Base-by-base conservation (phyloP, 2,113 vertebrate species). In the Ursus arctos region DNA sequence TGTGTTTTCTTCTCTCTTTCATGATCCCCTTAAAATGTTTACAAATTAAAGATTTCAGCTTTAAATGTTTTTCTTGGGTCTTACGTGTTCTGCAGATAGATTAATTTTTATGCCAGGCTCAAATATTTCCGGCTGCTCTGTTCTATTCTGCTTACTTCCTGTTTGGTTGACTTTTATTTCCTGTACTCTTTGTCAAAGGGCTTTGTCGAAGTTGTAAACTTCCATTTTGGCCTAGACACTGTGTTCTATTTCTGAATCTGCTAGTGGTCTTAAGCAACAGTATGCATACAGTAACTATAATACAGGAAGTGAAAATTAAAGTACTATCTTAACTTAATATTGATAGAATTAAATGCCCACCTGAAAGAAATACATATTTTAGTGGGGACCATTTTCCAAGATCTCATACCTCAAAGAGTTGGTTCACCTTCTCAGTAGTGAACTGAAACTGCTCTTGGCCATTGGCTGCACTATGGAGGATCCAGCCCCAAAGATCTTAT, bases 111-210 rank as follows among this genome's bases (percentile, higher is more conserved):
- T 0, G 0, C 33, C 65, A 86, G 83, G 19, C 72, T 79, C 71
- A 59, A 89, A 86, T 95, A 92, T 94, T 97, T 98, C 94, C 0
- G 69, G 96, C 77, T 77, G 51, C 59, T 88, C 61, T 88, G 53
- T 67, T 98, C 94, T 92, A 57, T 67, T 94, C 88, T 88, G 71
- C 51, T 84, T 97, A 86, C 91, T 98, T 98, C 98, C 97, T 97
- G 97, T 97, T 97, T 98, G 96, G 97, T 91, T 92, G 81, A 96
- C 49, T 97, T 97, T 97, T 97, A 96, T 94, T 98, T 98, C 96
- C 97, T 96, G 95, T 88, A 53, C 76, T 94, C 88, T 95, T n/a
- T 80, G 65, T 94, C 71, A 98, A 93, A 81, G 36, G 59, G 31
- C 61, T 92, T 96, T 80, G 79, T 92, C 47, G 72, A 85, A 95